phyloP scores from a whole-genome alignment of 2,888 invertebrate genomes.

The Salticus scenicus region DNA sequence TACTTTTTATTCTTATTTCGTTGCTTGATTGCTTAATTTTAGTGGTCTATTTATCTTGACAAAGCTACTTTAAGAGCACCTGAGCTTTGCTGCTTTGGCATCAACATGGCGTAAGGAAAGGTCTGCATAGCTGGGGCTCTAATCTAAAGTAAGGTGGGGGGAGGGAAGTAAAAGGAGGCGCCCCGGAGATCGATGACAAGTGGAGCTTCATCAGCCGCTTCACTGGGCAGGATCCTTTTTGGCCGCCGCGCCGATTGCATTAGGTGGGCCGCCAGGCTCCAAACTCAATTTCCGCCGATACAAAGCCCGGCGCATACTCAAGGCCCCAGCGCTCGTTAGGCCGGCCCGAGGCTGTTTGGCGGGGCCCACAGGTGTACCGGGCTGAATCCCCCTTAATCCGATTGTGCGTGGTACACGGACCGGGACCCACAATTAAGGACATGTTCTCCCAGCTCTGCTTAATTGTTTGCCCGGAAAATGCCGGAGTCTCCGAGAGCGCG shows the following conservation, averaged over 20 bases:
- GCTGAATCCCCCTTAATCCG: slow-evolving; percentile 59
- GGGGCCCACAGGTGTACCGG: slow-evolving; percentile 63
- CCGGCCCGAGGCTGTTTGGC: slow-evolving; percentile 57
- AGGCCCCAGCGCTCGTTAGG: slow-evolving; percentile 61
- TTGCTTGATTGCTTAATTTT: no score
- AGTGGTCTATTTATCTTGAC: no score
- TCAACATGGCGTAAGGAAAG: not conserved
- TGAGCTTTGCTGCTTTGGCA: no score
- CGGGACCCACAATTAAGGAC: slow-evolving; percentile 63
- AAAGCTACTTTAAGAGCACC: no score
- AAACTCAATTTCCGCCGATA: slow-evolving; percentile 66
- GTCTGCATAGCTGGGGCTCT: not conserved
- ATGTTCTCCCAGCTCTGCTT: slow-evolving; percentile 32
- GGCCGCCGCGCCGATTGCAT: slow-evolving; percentile 59
- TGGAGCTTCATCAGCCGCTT: slow-evolving; percentile 47
- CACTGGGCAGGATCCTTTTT: slow-evolving; percentile 54
- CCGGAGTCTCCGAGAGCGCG: slow-evolving; percentile 6
- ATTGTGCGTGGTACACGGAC: slow-evolving; percentile 46
- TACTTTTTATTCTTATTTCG: no score
- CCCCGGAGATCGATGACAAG: slow-evolving; percentile 59
- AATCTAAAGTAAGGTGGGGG: not conserved
- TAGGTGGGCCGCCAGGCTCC: slow-evolving; percentile 51
- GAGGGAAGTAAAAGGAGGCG: not conserved
- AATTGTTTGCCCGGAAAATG: slow-evolving; percentile 69
- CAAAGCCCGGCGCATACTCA: slow-evolving; percentile 44